A percentile compares a stretch with the other conserved stretches of the same genome.
These are phyloP conservation scores for Botia almorhae DNA, from an alignment of 2,797 vertebrate genomes.

Conservation along the genomic window DNA sequence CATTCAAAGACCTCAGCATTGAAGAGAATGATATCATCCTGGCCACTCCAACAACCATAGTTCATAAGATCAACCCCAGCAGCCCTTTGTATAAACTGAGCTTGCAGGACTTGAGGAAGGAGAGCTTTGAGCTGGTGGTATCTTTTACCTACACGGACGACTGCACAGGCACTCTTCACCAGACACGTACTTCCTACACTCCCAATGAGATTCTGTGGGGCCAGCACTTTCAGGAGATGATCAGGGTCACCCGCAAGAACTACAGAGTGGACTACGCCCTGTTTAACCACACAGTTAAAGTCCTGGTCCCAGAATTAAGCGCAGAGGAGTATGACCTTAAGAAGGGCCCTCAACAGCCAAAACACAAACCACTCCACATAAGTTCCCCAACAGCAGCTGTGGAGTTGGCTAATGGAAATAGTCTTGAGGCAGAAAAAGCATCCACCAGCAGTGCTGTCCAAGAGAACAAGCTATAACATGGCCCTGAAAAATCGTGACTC, in stretches of 20 bases:
- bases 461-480: constrained; percentile 29
- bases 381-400: constrained; percentile 61
- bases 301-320: constrained; percentile 86
- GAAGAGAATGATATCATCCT: constrained; percentile 85
- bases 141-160: constrained; percentile 94
- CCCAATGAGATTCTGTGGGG: constrained; percentile 94
- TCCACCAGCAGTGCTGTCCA: constrained; percentile 33
- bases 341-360: constrained; percentile 64
- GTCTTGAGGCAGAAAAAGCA: constrained; percentile 39
- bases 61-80: constrained; percentile 83
- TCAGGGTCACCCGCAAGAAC: constrained; percentile 82
- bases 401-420: constrained; percentile 61
- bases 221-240: constrained; percentile 89
- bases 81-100: constrained; percentile 89
- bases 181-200: constrained; percentile 91
- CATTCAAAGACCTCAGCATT: constrained; percentile 84
- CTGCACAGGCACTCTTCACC: constrained; percentile 91
- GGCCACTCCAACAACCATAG: constrained; percentile 85
- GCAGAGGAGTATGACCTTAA: constrained; percentile 84
- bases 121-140: constrained; percentile 91
- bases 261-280: constrained; percentile 90
- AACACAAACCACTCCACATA: constrained; percentile 40
- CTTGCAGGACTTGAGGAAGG: constrained; percentile 80
- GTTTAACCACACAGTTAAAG: constrained; percentile 89
- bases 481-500: constrained; percentile 4